Percentiles rank a stretch among this genome's conserved stretches.
Evolutionary conservation across 1,140 invertebrate species (phyloP).

Genomic region (Eurosta solidaginis): DNA sequence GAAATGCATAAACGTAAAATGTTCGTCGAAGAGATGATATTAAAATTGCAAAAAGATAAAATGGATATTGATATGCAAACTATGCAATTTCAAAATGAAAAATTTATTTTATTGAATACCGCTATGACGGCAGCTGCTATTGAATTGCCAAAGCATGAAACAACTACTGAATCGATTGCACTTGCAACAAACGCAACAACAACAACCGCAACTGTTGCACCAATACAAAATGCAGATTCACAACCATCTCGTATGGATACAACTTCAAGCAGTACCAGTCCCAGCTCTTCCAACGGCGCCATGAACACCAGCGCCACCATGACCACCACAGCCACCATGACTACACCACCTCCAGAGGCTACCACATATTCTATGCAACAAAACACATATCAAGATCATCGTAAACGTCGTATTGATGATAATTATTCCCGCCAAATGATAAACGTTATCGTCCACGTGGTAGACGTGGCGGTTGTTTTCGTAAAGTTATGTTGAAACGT

Average conservation of each 20-base stretch:
- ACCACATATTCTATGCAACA: too few relatives aligned
- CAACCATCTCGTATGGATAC: not conserved
- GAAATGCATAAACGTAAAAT: slow-evolving; percentile 51
- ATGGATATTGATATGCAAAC: slow-evolving; percentile 46
- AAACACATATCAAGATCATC: too few relatives aligned
- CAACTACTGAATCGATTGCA: not conserved
- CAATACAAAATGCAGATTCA: not conserved
- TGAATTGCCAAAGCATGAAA: not conserved
- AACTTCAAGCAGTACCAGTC: not conserved
- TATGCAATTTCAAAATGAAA: slow-evolving; percentile 50
- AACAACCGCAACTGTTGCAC: not conserved
- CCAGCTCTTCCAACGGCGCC: not conserved
- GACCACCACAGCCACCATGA: too few relatives aligned
- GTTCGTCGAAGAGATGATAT: slow-evolving; percentile 54
- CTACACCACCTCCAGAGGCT: too few relatives aligned
- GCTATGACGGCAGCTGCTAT: not conserved
- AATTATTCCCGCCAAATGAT: too few relatives aligned
- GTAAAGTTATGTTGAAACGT: too few relatives aligned
- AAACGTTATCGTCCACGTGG: too few relatives aligned
- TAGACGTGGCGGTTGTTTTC: too few relatives aligned
- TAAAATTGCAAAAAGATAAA: slow-evolving; percentile 54
- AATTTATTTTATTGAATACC: slow-evolving; percentile 46
- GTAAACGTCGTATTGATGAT: too few relatives aligned
- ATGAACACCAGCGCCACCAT: too few relatives aligned
- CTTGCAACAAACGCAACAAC: too few relatives aligned